Base-by-base conservation (phyloP, 2,113 vertebrate species). In the Thryonomys swinderianus region DNA sequence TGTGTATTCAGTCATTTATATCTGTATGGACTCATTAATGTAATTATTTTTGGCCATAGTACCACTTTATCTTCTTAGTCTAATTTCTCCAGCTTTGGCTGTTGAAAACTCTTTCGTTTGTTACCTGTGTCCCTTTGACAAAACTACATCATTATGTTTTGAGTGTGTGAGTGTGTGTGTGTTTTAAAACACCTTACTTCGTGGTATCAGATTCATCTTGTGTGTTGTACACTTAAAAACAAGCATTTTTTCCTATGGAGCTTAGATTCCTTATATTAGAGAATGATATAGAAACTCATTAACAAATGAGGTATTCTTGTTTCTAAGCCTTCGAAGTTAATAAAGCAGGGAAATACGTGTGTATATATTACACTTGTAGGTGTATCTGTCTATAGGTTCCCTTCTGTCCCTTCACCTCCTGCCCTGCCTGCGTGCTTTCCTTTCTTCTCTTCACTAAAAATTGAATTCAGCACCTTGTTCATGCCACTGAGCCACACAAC, bases 271-370 rank as follows among this genome's bases (percentile, higher is more conserved):
- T 90, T 90, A 84, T 88, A 61, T 55, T 91, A 27, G 27, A 94
- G 67, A 86, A 27, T 76, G n/a, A 34, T 94, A 74, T 66, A 88
- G 69, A 95, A 87, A 61, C 57, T 59, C 92, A 32, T 7, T 78
- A 92, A 73, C 53, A 62, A 67, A 8, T 66, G 34, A 51, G n/a
- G 40, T 88, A 20, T 85, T 62, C 66, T 55, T 89, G 40, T 25
- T 69, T 79, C 20, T 88, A 40, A 71, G n/a, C 55, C 37, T 91
- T 83, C 27, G 73, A 55, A 84, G 23, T 23, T 61, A 53, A 91
- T 59, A 55, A 55, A 89, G 42, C 62, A 81, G 82, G 88, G 61
- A 90, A 86, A 45, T 71, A 17, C 11, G 45, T 69, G 25, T 84
- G 11, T 57, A 9, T 57, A 20, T 84, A 40, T 16, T 83, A 64